These are phyloP conservation scores for Nomia melanderi DNA, from an alignment of 1,140 invertebrate species.

Conservation along the genomic window DNA sequence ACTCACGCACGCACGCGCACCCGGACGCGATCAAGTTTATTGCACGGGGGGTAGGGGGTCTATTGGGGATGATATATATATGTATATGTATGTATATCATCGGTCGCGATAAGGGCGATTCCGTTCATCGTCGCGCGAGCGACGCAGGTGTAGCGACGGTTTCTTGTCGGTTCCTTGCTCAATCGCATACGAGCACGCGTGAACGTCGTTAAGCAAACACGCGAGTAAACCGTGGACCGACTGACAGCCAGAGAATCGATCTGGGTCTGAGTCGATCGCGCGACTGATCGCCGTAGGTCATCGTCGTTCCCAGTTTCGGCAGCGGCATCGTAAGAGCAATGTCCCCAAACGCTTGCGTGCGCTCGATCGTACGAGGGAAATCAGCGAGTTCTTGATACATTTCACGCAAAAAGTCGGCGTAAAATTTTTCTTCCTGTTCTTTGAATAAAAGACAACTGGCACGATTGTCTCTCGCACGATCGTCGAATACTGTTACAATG, in stretches of 20 bases:
- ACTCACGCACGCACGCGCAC: conserved; percentile 20
- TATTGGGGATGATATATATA: too few relatives aligned
- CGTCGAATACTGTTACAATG: conserved; percentile 42
- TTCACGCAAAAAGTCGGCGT: too few relatives aligned
- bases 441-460: not conserved
- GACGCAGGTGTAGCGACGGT: not conserved
- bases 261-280: conserved; percentile 46
- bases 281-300: conserved; percentile 40
- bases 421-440: accelerated
- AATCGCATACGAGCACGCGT: conserved; percentile 54
- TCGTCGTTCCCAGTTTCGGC: conserved; percentile 47
- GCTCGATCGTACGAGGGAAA: conserved; percentile 42
- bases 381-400: too few relatives aligned
- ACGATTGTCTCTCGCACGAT: conserved; percentile 40
- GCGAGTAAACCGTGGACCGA: conserved; percentile 45
- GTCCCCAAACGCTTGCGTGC: not conserved
- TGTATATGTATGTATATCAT: too few relatives aligned
- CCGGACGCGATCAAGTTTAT: conserved; percentile 38
- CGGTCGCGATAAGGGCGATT: not conserved
- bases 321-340: conserved; percentile 48
- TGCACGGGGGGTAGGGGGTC: not conserved
- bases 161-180: not conserved
- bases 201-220: too few relatives aligned
- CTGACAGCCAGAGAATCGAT: conserved; percentile 44
- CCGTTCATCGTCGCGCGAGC: not conserved